Evolutionary conservation across 1,140 invertebrate genomes (phyloP).

Genomic region (Neomicropteryx cornuta): DNA sequence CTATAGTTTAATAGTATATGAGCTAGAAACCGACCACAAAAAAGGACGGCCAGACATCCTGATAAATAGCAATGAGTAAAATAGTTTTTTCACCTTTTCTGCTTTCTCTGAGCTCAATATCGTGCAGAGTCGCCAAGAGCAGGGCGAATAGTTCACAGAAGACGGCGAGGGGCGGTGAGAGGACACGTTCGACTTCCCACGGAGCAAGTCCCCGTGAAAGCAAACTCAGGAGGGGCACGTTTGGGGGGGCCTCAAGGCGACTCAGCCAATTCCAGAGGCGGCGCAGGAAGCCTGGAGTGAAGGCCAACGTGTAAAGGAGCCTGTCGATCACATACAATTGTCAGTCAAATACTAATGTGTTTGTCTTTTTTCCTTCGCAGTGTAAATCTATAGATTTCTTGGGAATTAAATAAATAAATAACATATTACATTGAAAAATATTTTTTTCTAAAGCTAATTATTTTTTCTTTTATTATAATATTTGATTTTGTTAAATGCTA

Average conservation of each 20-base stretch:
- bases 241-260: constrained; percentile 42
- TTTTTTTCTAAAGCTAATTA: too few species aligned
- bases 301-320: constrained; percentile 75
- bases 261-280: constrained; percentile 60
- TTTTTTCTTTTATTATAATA: too few species aligned
- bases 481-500: too few species aligned
- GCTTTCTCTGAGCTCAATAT: constrained; percentile 67
- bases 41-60: too few species aligned
- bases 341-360: too few species aligned
- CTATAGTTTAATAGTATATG: too few species aligned
- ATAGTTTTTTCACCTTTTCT: constrained; percentile 31
- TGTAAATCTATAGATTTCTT: too few species aligned
- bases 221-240: constrained; percentile 55
- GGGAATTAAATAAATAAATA: too few species aligned
- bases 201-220: constrained; percentile 54
- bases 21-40: too few species aligned
- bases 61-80: too few species aligned
- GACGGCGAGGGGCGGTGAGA: constrained; percentile 70
- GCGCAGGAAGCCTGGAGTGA: constrained; percentile 72
- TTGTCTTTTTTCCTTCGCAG: constrained; percentile 16
- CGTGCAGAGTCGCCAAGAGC: constrained; percentile 75
- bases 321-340: constrained; percentile 42
- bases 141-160: constrained; percentile 80
- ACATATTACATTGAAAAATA: too few species aligned
- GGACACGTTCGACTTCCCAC: constrained; percentile 58